Base-by-base conservation (phyloP, 1,140 invertebrate species). In the Cryptotermes secundus region DNA sequence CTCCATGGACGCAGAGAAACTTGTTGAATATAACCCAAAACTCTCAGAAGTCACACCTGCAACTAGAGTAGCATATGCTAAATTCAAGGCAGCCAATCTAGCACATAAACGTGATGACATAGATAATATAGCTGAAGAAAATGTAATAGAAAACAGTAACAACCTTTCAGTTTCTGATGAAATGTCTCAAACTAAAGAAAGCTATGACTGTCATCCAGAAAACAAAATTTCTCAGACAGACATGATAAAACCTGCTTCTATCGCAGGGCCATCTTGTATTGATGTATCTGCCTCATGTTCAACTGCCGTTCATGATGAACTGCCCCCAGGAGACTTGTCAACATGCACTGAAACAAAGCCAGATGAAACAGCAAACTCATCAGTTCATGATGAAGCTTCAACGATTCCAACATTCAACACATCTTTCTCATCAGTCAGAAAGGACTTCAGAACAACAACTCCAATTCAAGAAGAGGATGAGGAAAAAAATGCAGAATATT, bases 21-120 rank as follows among this genome's bases (percentile, higher is more conserved):
- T 95, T 36, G 88, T 96, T 85, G 94, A 96, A 88, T 96, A 94
- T 88, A 97, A 96, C 91, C 96, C 96, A 0, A 95, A 94, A 87
- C 89, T 96, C 59, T 92, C 93, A 12, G 92, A 92, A 14, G 93
- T 96, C 0, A 93, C 95, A 1, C 93, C 94, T 7, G 93, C 93
- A 1, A 95, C 95, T 1, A 91, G 95, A 87, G 92, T 96, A 31
- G 96, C 96, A 3, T 96, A 96, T 86, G 95, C 95, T 42, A 96
- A 96, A 88, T 97, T 97, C 87, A 96, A 96, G 93, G 92, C 94
- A 65, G 93, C 91, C 83, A 93, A 93, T 86, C 91, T 94, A 59
- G 92, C 92, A 83, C 89, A 91, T 22, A 92, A 94, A 86, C 90
- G 89, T 87, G 89, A 81, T 36, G 26, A 38, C 4, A 38, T 38